Evolutionary conservation across 2,888 invertebrate genomes (phyloP), one percentile per base, ranked within the genome.

Genomic region (Sphaerophoria rueppellii): DNA sequence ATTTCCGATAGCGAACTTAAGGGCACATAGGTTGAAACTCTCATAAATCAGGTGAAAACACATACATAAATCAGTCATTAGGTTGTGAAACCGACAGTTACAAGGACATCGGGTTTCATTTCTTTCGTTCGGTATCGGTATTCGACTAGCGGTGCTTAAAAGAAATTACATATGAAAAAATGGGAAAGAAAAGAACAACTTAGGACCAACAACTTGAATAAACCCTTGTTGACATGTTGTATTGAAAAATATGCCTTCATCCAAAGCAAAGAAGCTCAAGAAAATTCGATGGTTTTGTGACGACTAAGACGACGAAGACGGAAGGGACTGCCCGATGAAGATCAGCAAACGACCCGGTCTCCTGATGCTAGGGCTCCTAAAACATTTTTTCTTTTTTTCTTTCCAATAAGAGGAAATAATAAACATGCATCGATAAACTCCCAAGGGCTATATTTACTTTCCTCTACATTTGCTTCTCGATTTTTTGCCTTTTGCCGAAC

Each of bases 1-100:
- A 77, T 82, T 76, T 82, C 43, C 73, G 61, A 73, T 78, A 52
- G 73, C n/a, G 55, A 77, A 52, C 50, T 82, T 65, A 50, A 50
- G 35, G 50, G 50, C 65, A 82, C 78, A 78, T 82, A 73, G 37
- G 46, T 54, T 61, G 73, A 61, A 73, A 43, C 46, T 70, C 78
- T 63, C 78, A 82, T 82, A 82, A 82, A 82, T 82, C 82, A 77
- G 78, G 82, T 77, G 57, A 77, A 82, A 77, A 82, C 72, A 77
- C 69, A 77, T 73, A 82, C 77, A 82, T 82, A 82, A 82, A 77
- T 82, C 82, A 82, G 73, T 82, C 82, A 82, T 82, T 82, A 78
- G 78, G 73, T 70, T 63, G 78, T 82, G 78, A 54, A 63, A 73
- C 78, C 78, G 78, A 82, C 82, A 82, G 78, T 73, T 82, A 82